Conservation (phyloP, 2,113 vertebrate species). For the Tragelaphus scriptus region DNA sequence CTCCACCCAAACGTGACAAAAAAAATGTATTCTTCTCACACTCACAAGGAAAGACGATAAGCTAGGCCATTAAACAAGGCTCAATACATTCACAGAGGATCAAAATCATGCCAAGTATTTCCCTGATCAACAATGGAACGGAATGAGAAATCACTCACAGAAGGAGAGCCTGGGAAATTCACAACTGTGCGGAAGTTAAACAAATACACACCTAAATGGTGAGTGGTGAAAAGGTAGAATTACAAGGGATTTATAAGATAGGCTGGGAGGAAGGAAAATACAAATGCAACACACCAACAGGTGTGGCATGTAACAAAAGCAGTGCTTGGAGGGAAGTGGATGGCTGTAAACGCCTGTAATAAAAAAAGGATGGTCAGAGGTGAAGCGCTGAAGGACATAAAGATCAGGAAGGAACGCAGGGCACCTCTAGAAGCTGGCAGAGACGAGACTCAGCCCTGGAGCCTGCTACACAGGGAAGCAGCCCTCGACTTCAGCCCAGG, state of each 20-base stretch:
- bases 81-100: not conserved
- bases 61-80: not conserved
- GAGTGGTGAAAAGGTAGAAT: not conserved
- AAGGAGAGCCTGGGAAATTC: not conserved
- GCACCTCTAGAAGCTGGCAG: fast-evolving
- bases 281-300: fast-evolving
- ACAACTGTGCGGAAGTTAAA: not conserved
- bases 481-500: not conserved
- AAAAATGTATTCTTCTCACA: not conserved
- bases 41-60: fast-evolving
- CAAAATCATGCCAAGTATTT: not conserved
- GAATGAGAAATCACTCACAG: not conserved
- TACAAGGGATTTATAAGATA: not conserved
- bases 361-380: too few relatives aligned
- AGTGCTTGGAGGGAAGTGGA: fast-evolving
- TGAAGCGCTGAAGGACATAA: fast-evolving
- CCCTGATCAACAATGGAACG: fast-evolving
- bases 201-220: fast-evolving
- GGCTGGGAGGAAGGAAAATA: not conserved
- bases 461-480: not conserved
- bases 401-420: not conserved
- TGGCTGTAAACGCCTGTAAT: fast-evolving
- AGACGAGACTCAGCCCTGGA: not conserved
- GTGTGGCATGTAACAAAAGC: fast-evolving
- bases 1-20: not conserved